Percentiles rank a stretch among this genome's conserved stretches.
Evolutionary conservation across 1,140 invertebrate species (phyloP).

Genomic region (Bombus cullumanus): DNA sequence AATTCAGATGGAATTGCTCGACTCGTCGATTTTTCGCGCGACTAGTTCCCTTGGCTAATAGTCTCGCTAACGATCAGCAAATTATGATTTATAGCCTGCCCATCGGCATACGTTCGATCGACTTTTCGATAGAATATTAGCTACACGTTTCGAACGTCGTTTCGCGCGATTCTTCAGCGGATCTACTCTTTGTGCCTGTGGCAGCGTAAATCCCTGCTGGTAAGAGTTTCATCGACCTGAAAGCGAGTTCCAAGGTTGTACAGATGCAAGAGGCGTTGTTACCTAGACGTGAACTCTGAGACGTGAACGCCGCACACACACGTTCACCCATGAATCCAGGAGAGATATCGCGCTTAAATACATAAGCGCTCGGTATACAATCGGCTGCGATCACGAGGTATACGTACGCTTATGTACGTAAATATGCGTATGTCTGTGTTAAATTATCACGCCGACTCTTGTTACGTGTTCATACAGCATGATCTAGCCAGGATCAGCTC

Average conservation of each 20-base stretch:
- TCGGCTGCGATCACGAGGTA: conserved; percentile 22
- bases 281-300: conserved; percentile 15
- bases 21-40: background rate
- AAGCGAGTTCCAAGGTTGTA: conserved; percentile 42
- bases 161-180: background rate
- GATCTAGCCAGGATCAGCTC: background rate
- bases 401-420: too few species aligned
- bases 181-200: background rate
- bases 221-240: conserved; percentile 10
- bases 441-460: conserved; percentile 24
- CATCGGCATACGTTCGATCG: background rate
- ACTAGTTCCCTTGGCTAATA: background rate
- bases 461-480: conserved; percentile 14
- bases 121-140: too few species aligned
- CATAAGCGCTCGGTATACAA: background rate
- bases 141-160: background rate
- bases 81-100: background rate
- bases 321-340: conserved; percentile 1
- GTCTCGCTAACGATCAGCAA: background rate
- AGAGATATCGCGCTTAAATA: conserved; percentile 27
- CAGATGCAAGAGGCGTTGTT: conserved; percentile 43
- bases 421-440: background rate
- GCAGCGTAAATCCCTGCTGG: background rate
- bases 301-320: background rate
- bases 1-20: conserved; percentile 1